Conservation (phyloP, 2,113 vertebrate species). For the Pseudonaja textilis region DNA sequence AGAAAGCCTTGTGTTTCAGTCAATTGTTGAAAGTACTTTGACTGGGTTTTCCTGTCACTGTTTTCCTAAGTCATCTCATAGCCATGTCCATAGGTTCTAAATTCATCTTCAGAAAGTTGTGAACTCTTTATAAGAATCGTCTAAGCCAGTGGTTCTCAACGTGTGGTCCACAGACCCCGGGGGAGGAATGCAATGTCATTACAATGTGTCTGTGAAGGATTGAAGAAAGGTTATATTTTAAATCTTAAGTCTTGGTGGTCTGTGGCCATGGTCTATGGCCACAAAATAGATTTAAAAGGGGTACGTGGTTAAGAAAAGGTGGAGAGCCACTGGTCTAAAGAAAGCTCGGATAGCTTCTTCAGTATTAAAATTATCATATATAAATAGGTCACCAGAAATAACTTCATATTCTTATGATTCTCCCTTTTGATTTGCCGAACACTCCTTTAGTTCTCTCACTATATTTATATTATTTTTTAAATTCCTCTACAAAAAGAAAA, state of each 20-base stretch:
- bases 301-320: neutral
- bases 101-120: neutral
- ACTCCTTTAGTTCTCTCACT: neutral
- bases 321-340: neutral
- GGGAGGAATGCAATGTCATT: neutral
- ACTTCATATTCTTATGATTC: neutral
- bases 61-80: neutral
- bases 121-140: neutral
- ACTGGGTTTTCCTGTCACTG: neutral
- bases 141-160: neutral
- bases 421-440: neutral
- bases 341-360: neutral
- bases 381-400: conserved; percentile 27
- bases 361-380: neutral
- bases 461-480: conserved; percentile 34
- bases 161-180: neutral
- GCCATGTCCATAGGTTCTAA: neutral
- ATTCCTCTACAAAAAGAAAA: conserved; percentile 35
- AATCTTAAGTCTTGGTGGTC: neutral
- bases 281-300: neutral
- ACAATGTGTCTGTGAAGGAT: neutral
- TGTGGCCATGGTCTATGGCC: neutral
- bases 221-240: neutral
- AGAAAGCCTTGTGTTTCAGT: neutral
- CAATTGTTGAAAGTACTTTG: neutral